Evolutionary conservation across 2,113 vertebrate genomes (phyloP).

Genomic region (Microcebus jonahi): DNA sequence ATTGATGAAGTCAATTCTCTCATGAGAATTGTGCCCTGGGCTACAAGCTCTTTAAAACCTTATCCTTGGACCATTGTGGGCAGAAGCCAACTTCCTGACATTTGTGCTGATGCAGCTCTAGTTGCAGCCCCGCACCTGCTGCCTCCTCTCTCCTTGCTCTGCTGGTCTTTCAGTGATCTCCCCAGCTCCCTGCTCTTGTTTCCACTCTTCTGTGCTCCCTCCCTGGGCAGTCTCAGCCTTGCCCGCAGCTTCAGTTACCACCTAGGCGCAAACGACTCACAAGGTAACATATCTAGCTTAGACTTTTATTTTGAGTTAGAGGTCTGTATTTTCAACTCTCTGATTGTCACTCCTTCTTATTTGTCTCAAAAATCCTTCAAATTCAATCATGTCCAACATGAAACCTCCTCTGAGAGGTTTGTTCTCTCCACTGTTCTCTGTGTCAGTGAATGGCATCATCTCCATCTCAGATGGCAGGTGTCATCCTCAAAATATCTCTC

Average conservation of each 20-base stretch:
- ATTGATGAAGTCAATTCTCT: not conserved
- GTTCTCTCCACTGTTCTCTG: not conserved
- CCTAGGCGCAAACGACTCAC: slow-evolving; percentile 62
- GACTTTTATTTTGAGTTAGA: slow-evolving; percentile 54
- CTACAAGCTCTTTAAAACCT: not conserved
- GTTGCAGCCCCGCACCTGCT: not conserved
- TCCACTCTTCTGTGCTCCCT: not conserved
- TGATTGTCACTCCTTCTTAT: slow-evolving; percentile 16
- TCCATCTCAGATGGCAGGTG: not conserved
- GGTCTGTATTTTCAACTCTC: slow-evolving; percentile 54
- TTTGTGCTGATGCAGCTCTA: not conserved
- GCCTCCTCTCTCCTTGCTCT: not conserved
- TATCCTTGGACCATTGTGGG: not conserved
- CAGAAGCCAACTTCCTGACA: not conserved
- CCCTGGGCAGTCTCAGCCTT: slow-evolving; percentile 14
- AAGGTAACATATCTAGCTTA: slow-evolving; percentile 48
- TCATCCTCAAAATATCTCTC: not conserved
- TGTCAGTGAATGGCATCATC: not conserved
- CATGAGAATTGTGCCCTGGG: not conserved
- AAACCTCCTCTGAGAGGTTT: not conserved
- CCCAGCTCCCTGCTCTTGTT: not conserved
- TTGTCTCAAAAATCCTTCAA: slow-evolving; percentile 13
- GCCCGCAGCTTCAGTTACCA: slow-evolving; percentile 51
- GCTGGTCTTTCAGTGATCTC: not conserved
- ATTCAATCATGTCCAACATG: not conserved